Conservation (phyloP, 1,140 invertebrate species). For the Macrotrachela quadricornifera region DNA sequence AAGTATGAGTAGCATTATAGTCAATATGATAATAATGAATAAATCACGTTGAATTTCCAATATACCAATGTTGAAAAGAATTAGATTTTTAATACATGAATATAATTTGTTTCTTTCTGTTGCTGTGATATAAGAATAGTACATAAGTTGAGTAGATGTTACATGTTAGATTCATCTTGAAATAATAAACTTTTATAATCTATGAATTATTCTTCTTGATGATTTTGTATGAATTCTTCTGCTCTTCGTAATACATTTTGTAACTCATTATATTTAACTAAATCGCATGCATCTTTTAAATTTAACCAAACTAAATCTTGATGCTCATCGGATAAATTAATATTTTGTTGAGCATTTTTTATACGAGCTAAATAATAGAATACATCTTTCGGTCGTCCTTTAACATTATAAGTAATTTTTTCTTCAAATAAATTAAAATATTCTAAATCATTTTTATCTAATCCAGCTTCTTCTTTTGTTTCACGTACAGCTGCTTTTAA, state of each 20-base stretch:
- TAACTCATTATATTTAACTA: slow-evolving; percentile 46
- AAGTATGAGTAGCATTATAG: too few relatives aligned
- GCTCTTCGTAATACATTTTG: slow-evolving; percentile 42
- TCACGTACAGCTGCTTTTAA: slow-evolving; percentile 61
- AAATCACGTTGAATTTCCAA: too few relatives aligned
- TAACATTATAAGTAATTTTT: slow-evolving; percentile 35
- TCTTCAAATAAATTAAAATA: slow-evolving; percentile 24
- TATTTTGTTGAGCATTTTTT: slow-evolving; percentile 39
- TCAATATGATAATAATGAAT: too few relatives aligned
- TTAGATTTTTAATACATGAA: too few relatives aligned
- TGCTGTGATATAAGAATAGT: too few relatives aligned
- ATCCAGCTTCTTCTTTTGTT: slow-evolving; percentile 63
- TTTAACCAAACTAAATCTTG: slow-evolving; percentile 51
- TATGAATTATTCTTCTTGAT: slow-evolving; percentile 4
- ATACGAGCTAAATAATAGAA: slow-evolving; percentile 65
- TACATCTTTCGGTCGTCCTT: slow-evolving; percentile 51
- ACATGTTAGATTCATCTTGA: too few relatives aligned
- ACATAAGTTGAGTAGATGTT: too few relatives aligned
- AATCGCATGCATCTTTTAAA: slow-evolving; percentile 44
- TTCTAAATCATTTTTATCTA: slow-evolving; percentile 26
- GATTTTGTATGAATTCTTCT: slow-evolving; percentile 36
- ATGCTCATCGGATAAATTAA: slow-evolving; percentile 58
- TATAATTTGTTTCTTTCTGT: too few relatives aligned
- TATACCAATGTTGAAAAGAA: too few relatives aligned
- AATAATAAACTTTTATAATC: too few relatives aligned